These are phyloP conservation scores for Sycophaga agraensis DNA, from an alignment of 1,140 invertebrate species.

Conservation along the genomic window DNA sequence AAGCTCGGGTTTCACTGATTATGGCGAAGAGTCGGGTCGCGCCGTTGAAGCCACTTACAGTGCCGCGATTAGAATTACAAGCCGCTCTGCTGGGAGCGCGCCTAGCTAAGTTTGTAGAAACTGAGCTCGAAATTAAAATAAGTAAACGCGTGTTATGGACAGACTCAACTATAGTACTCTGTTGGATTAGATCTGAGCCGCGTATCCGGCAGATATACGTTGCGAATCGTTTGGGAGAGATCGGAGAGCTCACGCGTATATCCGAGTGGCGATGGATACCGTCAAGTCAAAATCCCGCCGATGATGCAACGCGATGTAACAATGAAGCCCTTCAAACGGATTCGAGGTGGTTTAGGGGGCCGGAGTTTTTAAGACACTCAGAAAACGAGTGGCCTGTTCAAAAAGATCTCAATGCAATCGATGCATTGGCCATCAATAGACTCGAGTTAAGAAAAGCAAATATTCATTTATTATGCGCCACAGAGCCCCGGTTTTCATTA, in stretches of 20 bases:
- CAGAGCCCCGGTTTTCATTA: not conserved
- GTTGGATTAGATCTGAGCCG: slow-evolving; percentile 36
- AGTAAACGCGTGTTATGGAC: not conserved
- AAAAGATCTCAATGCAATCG: not conserved
- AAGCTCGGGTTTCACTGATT: not conserved
- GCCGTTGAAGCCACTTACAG: not conserved
- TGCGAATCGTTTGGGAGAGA: not conserved
- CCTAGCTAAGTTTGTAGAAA: not conserved
- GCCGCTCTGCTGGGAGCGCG: not conserved
- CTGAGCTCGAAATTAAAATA: not conserved
- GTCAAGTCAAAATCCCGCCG: slow-evolving; percentile 51
- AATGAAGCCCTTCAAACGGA: not conserved
- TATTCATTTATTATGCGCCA: not conserved
- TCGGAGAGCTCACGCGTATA: slow-evolving; percentile 13
- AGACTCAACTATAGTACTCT: too few species aligned
- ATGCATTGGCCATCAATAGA: not conserved
- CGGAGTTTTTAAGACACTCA: not conserved
- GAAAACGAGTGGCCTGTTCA: not conserved
- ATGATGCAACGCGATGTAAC: slow-evolving; percentile 27
- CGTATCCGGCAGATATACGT: not conserved
- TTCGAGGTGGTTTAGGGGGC: not conserved
- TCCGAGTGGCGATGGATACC: slow-evolving; percentile 50
- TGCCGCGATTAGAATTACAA: slow-evolving; percentile 2
- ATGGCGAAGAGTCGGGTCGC: not conserved
- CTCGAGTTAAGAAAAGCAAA: not conserved